phyloP scores from a whole-genome alignment of 1,140 invertebrate genomes.

The Ephestia elutella region DNA sequence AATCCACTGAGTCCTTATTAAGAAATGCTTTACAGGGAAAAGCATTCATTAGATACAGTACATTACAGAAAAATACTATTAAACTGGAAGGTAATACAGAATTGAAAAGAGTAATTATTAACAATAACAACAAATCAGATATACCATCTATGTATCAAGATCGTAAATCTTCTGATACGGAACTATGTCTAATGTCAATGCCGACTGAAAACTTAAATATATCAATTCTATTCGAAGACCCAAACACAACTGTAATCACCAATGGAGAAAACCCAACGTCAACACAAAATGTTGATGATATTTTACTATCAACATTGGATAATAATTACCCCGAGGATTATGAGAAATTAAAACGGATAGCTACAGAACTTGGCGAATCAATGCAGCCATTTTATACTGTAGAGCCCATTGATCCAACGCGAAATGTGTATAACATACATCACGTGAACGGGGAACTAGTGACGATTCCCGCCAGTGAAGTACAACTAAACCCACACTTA shows the following conservation, averaged over 20 bases:
- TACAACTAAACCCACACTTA: conserved; percentile 68
- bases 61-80: conserved; percentile 56
- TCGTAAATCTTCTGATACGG: conserved; percentile 56
- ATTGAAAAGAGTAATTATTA: conserved; percentile 60
- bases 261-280: conserved; percentile 76
- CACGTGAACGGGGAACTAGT: conserved; percentile 70
- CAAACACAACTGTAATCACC: conserved; percentile 53
- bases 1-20: conserved; percentile 83
- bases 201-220: conserved; percentile 69
- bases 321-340: conserved; percentile 81
- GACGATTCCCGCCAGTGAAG: conserved; percentile 65
- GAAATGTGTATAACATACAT: conserved; percentile 73
- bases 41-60: conserved; percentile 76
- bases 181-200: conserved; percentile 55
- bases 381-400: conserved; percentile 81
- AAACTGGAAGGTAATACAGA: conserved; percentile 56
- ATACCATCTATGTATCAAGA: conserved; percentile 68
- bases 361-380: conserved; percentile 82
- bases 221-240: conserved; percentile 66
- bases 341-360: conserved; percentile 83
- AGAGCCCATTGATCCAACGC: conserved; percentile 72
- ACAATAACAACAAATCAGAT: conserved; percentile 71
- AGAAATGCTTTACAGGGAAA: conserved; percentile 87
- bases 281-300: conserved; percentile 81
- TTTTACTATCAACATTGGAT: conserved; percentile 82